Base-by-base conservation (phyloP, 2,113 vertebrate genomes). In the Phyllopteryx taeniolatus region DNA sequence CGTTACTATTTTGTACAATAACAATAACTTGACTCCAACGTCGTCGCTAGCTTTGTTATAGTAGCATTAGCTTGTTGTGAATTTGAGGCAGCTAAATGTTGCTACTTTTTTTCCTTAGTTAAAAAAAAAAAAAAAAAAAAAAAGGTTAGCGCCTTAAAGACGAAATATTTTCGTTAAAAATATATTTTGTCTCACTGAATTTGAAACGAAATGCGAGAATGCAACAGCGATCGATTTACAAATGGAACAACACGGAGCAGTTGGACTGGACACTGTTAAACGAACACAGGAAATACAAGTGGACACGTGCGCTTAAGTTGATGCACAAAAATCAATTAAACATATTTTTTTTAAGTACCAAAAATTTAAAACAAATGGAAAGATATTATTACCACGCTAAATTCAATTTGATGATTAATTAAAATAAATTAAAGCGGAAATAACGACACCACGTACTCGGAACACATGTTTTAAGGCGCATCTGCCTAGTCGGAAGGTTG, bases 51-150 rank as follows among this genome's bases (percentile, higher is more conserved):
- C 1, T 46, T 79, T 72, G 44, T 56, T 0, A 1, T 57, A 71
- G 49, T 57, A 71, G 49, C 31, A 6, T 10, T 69, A 82, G 71
- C 73, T 13, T 74, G 64, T 51, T 22, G 15, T 59, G 1, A 57
- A 4, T 60, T n/a, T 31, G 44, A 6, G 56, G 7, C 65, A 15
- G 35, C 54, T 22, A 46, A 20, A 12, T 35, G 22, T 70, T 44
- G 10, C 39, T 73, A 10, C 17, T 39, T 5, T 1, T 27, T 3
- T 2, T 5, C 4, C 1, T 8, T 17, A 8, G 53, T 5, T n/a
- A 46, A n/a, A 12, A 4, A 53, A 27, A 46, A n/a, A 12, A 4
- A 53, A 5, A 53, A 39, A 39, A 39, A 19, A 14, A 61, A 61
- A 15, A 12, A 35, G 0, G 6, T 35, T 35, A 35, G 15, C 31